Conservation (phyloP, 2,797 vertebrate genomes). For the Clamator glandarius region DNA sequence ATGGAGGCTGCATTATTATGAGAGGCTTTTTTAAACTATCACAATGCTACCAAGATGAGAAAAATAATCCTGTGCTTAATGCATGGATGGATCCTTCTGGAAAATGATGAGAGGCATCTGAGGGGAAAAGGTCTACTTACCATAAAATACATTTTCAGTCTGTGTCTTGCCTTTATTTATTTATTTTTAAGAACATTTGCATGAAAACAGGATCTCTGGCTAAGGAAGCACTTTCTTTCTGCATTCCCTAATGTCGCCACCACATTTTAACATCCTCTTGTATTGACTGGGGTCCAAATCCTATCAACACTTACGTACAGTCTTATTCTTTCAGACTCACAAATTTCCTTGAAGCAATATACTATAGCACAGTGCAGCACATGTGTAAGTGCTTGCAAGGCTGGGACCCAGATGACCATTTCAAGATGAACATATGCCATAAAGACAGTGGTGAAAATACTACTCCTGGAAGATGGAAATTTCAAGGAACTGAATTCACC, state of each 20-base stretch:
- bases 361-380: neutral
- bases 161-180: neutral
- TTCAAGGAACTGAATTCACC: neutral
- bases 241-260: neutral
- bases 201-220: neutral
- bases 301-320: neutral
- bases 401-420: neutral
- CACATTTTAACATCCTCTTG: neutral
- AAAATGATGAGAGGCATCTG: constrained; percentile 32
- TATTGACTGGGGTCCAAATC: neutral
- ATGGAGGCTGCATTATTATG: constrained; percentile 18
- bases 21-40: neutral
- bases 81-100: neutral
- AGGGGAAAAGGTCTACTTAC: neutral
- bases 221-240: neutral
- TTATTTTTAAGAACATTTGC: constrained; percentile 6
- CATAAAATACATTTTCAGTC: neutral
- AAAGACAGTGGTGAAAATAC: neutral
- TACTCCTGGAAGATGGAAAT: neutral
- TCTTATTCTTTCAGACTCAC: constrained; percentile 8
- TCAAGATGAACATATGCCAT: neutral
- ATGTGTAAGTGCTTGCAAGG: neutral
- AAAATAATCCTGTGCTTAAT: constrained; percentile 43
- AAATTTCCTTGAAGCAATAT: neutral
- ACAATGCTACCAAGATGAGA: neutral